These are phyloP conservation scores for Ellobius talpinus DNA, from an alignment of 2,113 vertebrate species.

Conservation along the genomic window DNA sequence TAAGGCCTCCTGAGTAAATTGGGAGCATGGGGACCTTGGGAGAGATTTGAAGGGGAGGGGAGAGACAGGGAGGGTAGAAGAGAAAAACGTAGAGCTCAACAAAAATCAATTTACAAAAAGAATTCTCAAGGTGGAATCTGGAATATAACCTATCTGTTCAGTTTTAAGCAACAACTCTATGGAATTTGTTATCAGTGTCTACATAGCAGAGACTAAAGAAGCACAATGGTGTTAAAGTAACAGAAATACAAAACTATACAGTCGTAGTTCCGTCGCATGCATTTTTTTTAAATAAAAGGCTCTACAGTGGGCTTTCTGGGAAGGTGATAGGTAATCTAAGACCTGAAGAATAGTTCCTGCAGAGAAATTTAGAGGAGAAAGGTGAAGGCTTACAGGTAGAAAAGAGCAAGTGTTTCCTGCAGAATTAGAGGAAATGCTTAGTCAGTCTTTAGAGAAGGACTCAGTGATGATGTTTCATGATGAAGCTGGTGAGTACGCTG, in stretches of 20 bases:
- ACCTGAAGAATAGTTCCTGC: not conserved
- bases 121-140: not conserved
- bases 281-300: not conserved
- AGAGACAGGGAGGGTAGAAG: too few relatives aligned
- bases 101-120: too few relatives aligned
- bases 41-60: too few relatives aligned
- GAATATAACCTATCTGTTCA: not conserved
- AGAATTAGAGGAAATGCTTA: not conserved
- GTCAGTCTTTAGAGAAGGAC: not conserved
- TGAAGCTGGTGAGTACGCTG: not conserved
- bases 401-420: not conserved
- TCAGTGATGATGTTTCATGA: not conserved
- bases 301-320: not conserved
- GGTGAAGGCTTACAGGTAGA: not conserved
- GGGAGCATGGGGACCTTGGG: too few relatives aligned
- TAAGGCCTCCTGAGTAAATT: too few relatives aligned
- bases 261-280: not conserved
- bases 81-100: too few relatives aligned
- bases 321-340: not conserved
- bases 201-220: not conserved
- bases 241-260: not conserved
- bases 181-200: not conserved
- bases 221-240: not conserved
- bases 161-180: not conserved
- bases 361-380: not conserved